Evolutionary conservation across 2,113 vertebrate species (phyloP), one percentile per base, ranked within the genome.

Genomic region (Pachycephala philippinensis): DNA sequence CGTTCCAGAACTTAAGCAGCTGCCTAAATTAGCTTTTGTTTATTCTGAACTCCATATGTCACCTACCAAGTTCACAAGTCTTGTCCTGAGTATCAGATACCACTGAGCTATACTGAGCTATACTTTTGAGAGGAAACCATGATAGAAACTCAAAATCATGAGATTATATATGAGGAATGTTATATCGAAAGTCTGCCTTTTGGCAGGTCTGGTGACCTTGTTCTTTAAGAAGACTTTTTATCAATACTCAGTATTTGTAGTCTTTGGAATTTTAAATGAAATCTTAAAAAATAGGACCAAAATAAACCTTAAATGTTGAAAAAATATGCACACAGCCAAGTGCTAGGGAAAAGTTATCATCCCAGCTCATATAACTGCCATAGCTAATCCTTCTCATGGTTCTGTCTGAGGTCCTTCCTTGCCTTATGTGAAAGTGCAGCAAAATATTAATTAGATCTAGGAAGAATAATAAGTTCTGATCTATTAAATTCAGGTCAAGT

Each of bases 41-140:
- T 88, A 64, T 47, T 70, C 30, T 47, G 35, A 61, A 85, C 12
- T 15, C 7, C 37, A 47, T 2, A 4, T 27, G 37, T 31, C 27
- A 52, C 10, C 42, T 49, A 64, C 7, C 0, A 0, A 56, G 33
- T 33, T 20, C 39, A 33, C 0, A 1, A 78, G 33, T 52, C 54
- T 69, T 88, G 20, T 40, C 7, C 42, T 31, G 13, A 28, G 14
- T 4, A 6, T 50, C 44, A 59, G 28, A 77, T 54, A 35, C 44
- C 40, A 35, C 35, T 71, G 35, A 81, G 18, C 9, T 81, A 12
- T 52, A 60, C 23, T 49, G 23, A 81, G 10, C 30, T 42, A 27
- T 56, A 35, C 16, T 81, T 92, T 27, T 56, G 50, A 84, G 28
- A 76, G 15, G 22, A 89, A 93, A 76, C 6, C 23, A 39, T 7